Conservation (phyloP, 2,797 vertebrate genomes). For the Adrianichthys oophorus region DNA sequence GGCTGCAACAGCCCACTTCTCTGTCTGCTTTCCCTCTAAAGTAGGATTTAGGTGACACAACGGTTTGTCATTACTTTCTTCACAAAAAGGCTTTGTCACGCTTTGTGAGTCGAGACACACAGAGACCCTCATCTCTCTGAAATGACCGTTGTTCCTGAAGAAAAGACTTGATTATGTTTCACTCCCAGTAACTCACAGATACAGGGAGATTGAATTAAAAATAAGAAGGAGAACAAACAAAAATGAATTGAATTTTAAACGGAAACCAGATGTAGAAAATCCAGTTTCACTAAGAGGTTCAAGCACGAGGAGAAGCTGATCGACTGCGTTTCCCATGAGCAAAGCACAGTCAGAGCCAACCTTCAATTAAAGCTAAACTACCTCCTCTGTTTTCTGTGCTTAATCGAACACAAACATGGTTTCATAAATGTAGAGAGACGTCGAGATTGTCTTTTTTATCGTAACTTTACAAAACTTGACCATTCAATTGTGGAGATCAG, state of each 20-base stretch:
- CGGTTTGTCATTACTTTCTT: conserved; percentile 20
- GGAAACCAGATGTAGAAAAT: conserved; percentile 57
- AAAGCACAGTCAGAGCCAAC: conserved; percentile 24
- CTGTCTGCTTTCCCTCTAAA: conserved; percentile 25
- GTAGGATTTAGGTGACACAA: conserved; percentile 45
- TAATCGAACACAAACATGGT: conserved; percentile 46
- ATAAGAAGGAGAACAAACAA: conserved; percentile 10
- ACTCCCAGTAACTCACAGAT: not conserved
- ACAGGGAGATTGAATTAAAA: conserved; percentile 7
- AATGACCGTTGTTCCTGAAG: no score
- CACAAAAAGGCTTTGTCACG: conserved; percentile 1
- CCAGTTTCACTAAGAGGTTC: conserved; percentile 29
- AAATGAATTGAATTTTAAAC: conserved; percentile 37
- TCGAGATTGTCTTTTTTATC: conserved; percentile 39
- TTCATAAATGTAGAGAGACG: conserved; percentile 36
- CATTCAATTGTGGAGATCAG: conserved; percentile 28
- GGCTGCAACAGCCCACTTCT: conserved; percentile 25
- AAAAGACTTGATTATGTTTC: conserved; percentile 3
- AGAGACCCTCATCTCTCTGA: not conserved
- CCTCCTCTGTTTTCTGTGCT: conserved; percentile 7
- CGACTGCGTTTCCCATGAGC: conserved; percentile 8
- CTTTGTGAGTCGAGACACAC: not conserved
- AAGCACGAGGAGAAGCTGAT: conserved; percentile 35
- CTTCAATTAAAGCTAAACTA: conserved; percentile 25
- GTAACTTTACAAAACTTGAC: conserved; percentile 23